A percentile compares a stretch with the other conserved stretches of the same genome.
phyloP scores from a whole-genome alignment of 1,140 invertebrate genomes.

The Pseudomyrmex flavicornis region DNA sequence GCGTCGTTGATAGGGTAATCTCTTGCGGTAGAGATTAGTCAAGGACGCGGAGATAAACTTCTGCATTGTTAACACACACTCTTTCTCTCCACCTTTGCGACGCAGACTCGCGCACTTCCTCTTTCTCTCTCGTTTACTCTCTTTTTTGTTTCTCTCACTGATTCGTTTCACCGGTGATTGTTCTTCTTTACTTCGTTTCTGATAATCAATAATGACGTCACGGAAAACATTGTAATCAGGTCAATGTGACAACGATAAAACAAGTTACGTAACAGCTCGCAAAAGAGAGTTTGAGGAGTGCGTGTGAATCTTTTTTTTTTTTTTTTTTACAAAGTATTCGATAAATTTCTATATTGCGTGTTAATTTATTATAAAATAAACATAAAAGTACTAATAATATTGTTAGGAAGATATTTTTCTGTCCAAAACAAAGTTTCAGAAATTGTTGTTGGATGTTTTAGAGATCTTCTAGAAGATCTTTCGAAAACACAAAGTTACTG shows the following conservation, averaged over 20 bases:
- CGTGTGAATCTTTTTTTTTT: not conserved
- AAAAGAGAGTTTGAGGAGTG: not conserved
- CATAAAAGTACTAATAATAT: no score
- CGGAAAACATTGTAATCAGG: conserved; percentile 28
- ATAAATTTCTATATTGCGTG: no score
- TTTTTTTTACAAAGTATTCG: no score
- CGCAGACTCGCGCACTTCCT: conserved; percentile 3
- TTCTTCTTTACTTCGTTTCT: not conserved
- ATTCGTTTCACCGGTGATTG: not conserved
- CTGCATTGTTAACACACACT: conserved; percentile 70
- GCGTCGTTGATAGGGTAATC: conserved; percentile 80
- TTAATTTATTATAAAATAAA: no score
- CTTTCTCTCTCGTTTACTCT: not conserved
- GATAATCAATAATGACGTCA: conserved; percentile 41
- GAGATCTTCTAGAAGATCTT: not conserved
- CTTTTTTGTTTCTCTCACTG: no score
- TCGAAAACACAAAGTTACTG: not conserved
- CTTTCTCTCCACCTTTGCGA: conserved; percentile 68
- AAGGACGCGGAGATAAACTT: conserved; percentile 84
- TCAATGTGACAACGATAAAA: conserved; percentile 53
- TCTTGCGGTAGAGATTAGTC: conserved; percentile 82
- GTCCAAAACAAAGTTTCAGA: no score
- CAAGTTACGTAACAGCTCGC: conserved; percentile 2
- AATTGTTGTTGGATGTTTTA: not conserved
- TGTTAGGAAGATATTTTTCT: no score